Evolutionary conservation across 2,113 vertebrate genomes (phyloP), one percentile per base, ranked within the genome.

Genomic region (Epinephelus fuscoguttatus): DNA sequence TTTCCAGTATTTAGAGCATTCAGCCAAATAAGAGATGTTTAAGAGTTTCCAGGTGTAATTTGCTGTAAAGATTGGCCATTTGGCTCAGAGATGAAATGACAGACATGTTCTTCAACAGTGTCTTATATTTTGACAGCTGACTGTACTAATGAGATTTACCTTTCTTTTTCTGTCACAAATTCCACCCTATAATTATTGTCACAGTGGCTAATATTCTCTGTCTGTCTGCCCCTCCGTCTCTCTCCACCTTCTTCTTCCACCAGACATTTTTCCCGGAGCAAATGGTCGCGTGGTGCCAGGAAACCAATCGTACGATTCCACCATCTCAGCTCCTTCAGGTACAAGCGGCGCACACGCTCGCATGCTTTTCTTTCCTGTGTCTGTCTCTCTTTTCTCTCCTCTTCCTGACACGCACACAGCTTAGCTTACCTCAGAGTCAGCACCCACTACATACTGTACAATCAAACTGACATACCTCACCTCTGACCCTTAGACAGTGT

Each of bases 251-350:
- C 52, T 84, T 70, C 83, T 75, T 80, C 74, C 47, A 52, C 74
- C 89, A 99, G 98, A 97, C 97, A 81, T 99, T 99, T 95, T 99
- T 99, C 89, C 98, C 98, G 9, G 98, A 99, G 66, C 97, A 99
- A 88, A 99, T 99, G 98, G 97, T 99, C 60, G 96, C 97, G 2
- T 98, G 98, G 97, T 99, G 97, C 93, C 97, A 99, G 88, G 97
- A 97, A 91, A 95, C 97, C 62, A 98, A 98, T 45, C 97, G 96
- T 81, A 93, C 94, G 52, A 97, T 97, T 90, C 96, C 96, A 82
- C 97, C 97, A 42, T 97, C 96, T 83, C 98, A 99, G 87, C 96
- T 99, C 66, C 84, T 99, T 89, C 97, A 99, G 98, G 98, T 99
- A 97, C 81, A 19, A 49, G 52, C 45, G 72, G 23, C 42, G 8